Conservation (phyloP, 2,888 invertebrate species). For the Acanthosepion lycidas region DNA sequence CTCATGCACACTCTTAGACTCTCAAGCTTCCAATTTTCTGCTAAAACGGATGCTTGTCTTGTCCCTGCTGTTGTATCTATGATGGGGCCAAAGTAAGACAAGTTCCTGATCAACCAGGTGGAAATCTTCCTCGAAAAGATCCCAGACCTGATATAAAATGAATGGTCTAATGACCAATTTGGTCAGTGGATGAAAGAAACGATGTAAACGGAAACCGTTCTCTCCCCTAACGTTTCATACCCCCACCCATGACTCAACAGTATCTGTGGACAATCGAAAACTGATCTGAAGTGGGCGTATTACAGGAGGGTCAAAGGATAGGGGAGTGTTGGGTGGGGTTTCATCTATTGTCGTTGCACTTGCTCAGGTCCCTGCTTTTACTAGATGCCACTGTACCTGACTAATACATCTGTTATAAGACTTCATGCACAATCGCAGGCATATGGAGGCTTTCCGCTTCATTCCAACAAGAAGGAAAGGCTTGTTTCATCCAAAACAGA, state of each 20-base stretch:
- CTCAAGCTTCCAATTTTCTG: not conserved
- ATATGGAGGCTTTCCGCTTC: not conserved
- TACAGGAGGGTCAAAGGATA: not conserved
- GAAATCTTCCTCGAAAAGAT: not conserved
- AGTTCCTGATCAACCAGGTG: not conserved
- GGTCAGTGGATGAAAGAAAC: not conserved
- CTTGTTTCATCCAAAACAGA: not conserved
- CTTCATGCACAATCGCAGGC: not conserved
- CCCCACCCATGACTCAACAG: not conserved
- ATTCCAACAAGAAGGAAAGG: not conserved
- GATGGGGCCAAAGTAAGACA: not conserved
- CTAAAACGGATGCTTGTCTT: not conserved
- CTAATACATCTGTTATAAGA: not conserved
- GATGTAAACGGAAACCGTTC: not conserved
- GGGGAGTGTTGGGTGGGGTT: not conserved
- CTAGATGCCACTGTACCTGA: not conserved
- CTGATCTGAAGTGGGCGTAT: not conserved
- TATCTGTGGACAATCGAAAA: constrained; percentile 3
- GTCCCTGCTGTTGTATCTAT: not conserved
- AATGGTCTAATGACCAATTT: constrained; percentile 33
- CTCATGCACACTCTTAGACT: not conserved
- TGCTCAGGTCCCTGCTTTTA: not conserved
- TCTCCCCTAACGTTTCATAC: not conserved
- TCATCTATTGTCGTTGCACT: not conserved
- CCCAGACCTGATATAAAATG: not conserved